These are phyloP conservation scores for Zootoca vivipara DNA, from an alignment of 2,113 vertebrate genomes.

Conservation along the genomic window DNA sequence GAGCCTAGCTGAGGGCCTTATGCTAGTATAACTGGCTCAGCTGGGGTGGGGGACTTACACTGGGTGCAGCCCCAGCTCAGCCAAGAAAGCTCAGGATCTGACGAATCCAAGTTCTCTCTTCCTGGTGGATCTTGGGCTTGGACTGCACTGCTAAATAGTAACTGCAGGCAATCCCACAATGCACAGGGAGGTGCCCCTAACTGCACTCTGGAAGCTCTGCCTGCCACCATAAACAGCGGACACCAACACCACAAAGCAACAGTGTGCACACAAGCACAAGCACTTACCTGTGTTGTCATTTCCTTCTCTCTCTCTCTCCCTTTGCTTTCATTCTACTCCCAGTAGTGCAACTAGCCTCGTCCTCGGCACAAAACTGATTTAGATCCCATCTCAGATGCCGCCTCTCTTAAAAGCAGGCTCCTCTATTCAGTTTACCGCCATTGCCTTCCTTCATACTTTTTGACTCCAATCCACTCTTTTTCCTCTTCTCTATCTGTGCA, in stretches of 20 bases:
- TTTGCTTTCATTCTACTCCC: conserved; percentile 34
- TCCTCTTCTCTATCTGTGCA: conserved; percentile 37
- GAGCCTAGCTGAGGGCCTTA: too few relatives aligned
- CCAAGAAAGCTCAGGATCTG: too few relatives aligned
- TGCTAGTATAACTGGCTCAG: too few relatives aligned
- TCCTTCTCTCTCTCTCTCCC: not conserved
- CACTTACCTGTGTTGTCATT: conserved; percentile 34
- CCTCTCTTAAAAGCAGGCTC: not conserved
- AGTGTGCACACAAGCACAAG: not conserved
- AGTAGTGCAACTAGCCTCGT: conserved; percentile 21
- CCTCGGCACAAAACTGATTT: conserved; percentile 28
- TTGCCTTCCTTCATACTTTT: conserved; percentile 32
- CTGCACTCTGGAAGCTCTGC: not conserved
- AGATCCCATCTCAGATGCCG: conserved; percentile 10
- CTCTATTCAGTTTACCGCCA: conserved; percentile 25
- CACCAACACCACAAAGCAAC: not conserved
- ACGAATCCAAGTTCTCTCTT: too few relatives aligned
- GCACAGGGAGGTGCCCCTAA: accelerated
- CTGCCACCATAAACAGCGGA: not conserved
- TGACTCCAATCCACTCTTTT: conserved; percentile 23
- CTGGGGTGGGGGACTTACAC: too few relatives aligned
- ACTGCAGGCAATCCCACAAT: not conserved
- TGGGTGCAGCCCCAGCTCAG: too few relatives aligned
- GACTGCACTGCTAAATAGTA: too few relatives aligned
- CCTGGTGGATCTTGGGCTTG: too few relatives aligned